A percentile compares a stretch with the other conserved stretches of the same genome.
These are phyloP conservation scores for Thalassophryne amazonica DNA, from an alignment of 2,797 vertebrate genomes.

Conservation along the genomic window DNA sequence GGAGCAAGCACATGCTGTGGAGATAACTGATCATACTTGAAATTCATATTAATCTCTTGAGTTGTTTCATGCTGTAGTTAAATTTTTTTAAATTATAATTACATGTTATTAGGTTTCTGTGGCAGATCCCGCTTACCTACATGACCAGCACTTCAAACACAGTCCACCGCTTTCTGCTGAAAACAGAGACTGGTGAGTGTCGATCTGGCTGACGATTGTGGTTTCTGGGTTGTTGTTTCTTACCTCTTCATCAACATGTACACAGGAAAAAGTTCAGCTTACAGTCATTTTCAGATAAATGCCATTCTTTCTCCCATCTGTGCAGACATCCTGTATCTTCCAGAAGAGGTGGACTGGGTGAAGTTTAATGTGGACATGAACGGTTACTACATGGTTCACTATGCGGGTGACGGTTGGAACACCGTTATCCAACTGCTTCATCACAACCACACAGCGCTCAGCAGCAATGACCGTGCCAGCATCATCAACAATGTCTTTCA, in stretches of 20 bases:
- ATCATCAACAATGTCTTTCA: conserved; percentile 90
- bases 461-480: conserved; percentile 86
- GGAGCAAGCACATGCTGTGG: too few relatives aligned
- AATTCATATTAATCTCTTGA: fast-evolving
- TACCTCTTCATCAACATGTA: not conserved
- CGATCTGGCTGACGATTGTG: not conserved
- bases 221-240: not conserved
- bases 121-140: conserved; percentile 91
- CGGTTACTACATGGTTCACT: conserved; percentile 94
- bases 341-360: conserved; percentile 87
- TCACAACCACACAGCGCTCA: conserved; percentile 78
- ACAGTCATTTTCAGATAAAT: not conserved
- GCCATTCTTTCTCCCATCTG: not conserved
- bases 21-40: too few relatives aligned
- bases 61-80: not conserved
- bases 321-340: conserved; percentile 83
- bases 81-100: not conserved
- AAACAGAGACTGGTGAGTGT: conserved; percentile 81
- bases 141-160: conserved; percentile 82
- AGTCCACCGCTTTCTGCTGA: conserved; percentile 83
- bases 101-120: conserved; percentile 76
- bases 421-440: conserved; percentile 80
- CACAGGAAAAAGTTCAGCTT: not conserved
- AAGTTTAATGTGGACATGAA: conserved; percentile 92
- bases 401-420: conserved; percentile 84